Conservation (phyloP, 1,140 invertebrate species). For the Triops cancriformis region DNA sequence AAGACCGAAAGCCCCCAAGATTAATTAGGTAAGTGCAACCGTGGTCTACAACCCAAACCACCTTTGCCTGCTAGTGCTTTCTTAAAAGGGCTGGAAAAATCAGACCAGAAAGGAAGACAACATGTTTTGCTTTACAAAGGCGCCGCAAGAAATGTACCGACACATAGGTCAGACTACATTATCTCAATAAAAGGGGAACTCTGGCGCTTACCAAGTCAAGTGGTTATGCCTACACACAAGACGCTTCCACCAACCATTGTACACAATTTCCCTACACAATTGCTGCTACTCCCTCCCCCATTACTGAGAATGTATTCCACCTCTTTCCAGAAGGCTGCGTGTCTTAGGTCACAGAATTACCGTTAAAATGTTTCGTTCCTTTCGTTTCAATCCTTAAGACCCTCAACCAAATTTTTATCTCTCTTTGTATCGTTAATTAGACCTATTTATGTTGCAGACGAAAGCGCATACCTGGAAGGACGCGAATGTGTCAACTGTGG, state of each 20-base stretch:
- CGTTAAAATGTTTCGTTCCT: no score
- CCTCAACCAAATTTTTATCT: no score
- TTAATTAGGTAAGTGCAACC: neutral
- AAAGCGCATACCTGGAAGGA: constrained; percentile 44
- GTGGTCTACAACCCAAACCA: neutral
- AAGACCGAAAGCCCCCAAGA: neutral
- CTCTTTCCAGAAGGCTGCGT: no score
- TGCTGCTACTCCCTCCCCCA: no score
- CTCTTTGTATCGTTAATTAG: neutral
- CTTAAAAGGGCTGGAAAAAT: neutral
- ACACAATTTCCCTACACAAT: no score
- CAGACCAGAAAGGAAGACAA: neutral
- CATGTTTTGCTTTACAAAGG: neutral
- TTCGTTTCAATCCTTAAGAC: no score
- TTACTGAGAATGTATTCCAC: no score
- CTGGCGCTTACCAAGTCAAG: no score
- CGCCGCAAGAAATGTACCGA: neutral
- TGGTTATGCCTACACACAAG: no score
- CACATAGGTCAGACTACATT: neutral
- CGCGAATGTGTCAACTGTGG: constrained; percentile 86
- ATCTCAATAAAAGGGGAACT: neutral
- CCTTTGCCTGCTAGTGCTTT: neutral
- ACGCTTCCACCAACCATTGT: no score
- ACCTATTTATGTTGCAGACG: constrained; percentile 33
- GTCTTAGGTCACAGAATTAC: no score